Conservation (phyloP, 2,888 invertebrate species). For the Pegoplata infirma region DNA sequence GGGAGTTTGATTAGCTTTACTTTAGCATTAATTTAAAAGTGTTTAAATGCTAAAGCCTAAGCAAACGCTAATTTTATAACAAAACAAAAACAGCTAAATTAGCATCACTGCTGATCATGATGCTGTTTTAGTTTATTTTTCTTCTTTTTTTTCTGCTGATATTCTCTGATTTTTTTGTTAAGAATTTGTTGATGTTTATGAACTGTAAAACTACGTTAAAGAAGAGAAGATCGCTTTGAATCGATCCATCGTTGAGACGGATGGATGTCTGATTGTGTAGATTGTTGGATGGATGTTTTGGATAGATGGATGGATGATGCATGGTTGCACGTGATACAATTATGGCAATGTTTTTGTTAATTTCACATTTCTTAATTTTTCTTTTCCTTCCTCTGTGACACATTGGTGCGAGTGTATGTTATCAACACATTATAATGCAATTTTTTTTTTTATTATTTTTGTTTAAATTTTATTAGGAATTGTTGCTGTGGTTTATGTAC, state of each 20-base stretch:
- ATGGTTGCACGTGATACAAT: slow-evolving; percentile 75
- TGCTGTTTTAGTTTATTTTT: no score
- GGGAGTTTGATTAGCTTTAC: no score
- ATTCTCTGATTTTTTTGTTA: slow-evolving; percentile 30
- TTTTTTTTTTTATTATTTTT: slow-evolving; percentile 20
- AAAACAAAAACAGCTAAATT: no score
- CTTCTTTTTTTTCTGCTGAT: background rate
- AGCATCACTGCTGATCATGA: no score
- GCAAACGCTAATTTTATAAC: no score
- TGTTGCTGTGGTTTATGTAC: slow-evolving; percentile 13
- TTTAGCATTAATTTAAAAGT: no score
- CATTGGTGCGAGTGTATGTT: slow-evolving; percentile 18
- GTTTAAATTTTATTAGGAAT: no score
- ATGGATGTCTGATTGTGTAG: slow-evolving; percentile 35
- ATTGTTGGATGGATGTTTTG: slow-evolving; percentile 12
- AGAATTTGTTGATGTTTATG: slow-evolving; percentile 70
- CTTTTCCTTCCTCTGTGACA: slow-evolving; percentile 20
- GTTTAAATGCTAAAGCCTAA: no score
- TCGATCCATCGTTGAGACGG: slow-evolving; percentile 44
- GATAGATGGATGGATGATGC: slow-evolving; percentile 45
- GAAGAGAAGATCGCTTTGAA: slow-evolving; percentile 42
- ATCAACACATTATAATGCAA: slow-evolving; percentile 45
- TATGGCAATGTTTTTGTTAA: slow-evolving; percentile 72
- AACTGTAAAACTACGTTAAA: slow-evolving; percentile 67
- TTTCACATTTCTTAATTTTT: slow-evolving; percentile 69